Evolutionary conservation across 2,888 invertebrate genomes (phyloP), one percentile per base, ranked within the genome.

Genomic region (Euphydryas editha): DNA sequence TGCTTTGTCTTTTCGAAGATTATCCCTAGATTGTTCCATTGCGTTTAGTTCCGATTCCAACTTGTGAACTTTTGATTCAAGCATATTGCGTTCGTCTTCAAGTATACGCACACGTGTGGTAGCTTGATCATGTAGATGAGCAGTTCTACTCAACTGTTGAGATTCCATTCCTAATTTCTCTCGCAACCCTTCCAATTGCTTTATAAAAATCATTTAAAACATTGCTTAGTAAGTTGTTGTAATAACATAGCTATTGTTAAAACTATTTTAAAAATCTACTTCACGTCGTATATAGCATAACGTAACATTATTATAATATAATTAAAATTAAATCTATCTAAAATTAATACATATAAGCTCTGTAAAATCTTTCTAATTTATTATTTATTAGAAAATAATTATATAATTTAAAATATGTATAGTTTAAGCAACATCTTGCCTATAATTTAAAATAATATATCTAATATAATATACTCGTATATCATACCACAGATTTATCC

Each of bases 1-100:
- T 73, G 95, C 94, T 83, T 97, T 97, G 81, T 97, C 97, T 75
- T 95, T 94, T 67, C 95, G 94, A 44, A 97, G 87, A 42, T 94
- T 94, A 74, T 97, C 97, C 73, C 95, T 94, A 11, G 96, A 93
- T 6, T 96, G 88, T 80, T 97, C 97, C 44, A 94, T 93, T 0
- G 96, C 93, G 65, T 95, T 95, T 37, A 98, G 93, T 81, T 98
- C 98, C 0, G 95, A 94, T 77, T 98, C 97, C 17, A 95, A 91
- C 79, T 97, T 96, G 78, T 96, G 95, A 64, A 98, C 90, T 69
- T 96, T 95, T 58, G 95, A 93, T 75, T 97, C 96, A 24, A 97
- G 86, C 73, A 95, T 94, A 58, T 94, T 93, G 72, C 96, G 95
- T 78, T 98, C 97, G 62, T 95, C 95, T 75, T 97, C 96, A n/a